Base-by-base conservation (phyloP, 2,797 vertebrate genomes). In the Tachyglossus aculeatus region DNA sequence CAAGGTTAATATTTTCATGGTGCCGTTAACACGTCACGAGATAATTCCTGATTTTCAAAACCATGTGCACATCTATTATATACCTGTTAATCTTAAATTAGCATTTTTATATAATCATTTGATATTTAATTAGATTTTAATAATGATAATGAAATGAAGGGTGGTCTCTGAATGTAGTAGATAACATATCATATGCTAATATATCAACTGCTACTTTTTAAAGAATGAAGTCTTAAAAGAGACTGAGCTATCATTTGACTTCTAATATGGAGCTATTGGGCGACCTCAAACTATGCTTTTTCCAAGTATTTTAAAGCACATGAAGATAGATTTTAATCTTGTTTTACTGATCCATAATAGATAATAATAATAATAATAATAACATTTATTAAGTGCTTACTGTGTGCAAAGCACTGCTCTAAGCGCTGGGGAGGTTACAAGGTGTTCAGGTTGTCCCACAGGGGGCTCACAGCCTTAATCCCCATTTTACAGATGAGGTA, bases 81-180 rank as follows among this genome's bases (percentile, higher is more conserved):
- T 64, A 71, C 58, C 54, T 74, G 22, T 24, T 87, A 74, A 88
- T 86, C 72, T 78, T 80, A 70, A 52, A 29, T 5, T 45, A 64
- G 45, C 74, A 27, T 48, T 74, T 33, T 83, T 71, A 62, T 69
- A 67, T 79, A 60, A 88, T 86, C 66, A 71, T 52, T 68, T 83
- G 78, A 53, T 66, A 84, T 68, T 87, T 83, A 82, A 85, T 76
- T 82, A 88, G 76, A 32, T 77, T 66, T 71, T 32, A 87, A 80
- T 83, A 86, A 85, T 66, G 53, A 79, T 63, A 83, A 66, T 2
- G 79, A 83, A 86, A 78, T 69, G 38, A 76, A 72, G 43, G 66
- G 22, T 24, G 77, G 25, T 74, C n/a, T 58, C 71, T 40, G 67
- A 73, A 38, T 57, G 65, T 62, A 67, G 47, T 40, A 62, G 10